Percentiles rank a stretch among this genome's conserved stretches.
Evolutionary conservation across 2,888 invertebrate species (phyloP).

Genomic region (Trichopria drosophilae): DNA sequence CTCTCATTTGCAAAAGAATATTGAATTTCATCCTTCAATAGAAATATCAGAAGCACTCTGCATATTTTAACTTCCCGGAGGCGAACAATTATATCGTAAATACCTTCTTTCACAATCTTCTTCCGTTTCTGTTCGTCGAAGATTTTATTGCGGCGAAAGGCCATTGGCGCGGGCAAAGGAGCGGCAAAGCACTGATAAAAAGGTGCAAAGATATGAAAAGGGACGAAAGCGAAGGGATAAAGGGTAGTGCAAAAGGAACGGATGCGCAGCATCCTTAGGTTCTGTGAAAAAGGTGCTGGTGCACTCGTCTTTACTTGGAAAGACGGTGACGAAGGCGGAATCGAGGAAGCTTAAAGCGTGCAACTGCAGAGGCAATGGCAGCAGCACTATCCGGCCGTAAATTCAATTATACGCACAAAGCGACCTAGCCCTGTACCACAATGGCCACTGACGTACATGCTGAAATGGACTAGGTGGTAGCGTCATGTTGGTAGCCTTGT

Average conservation of each 20-base stretch:
- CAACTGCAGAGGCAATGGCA: constrained; percentile 25
- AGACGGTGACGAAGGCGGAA: constrained; percentile 27
- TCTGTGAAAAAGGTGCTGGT: constrained; percentile 25
- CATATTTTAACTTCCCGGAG: too few species aligned
- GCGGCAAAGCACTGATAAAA: too few species aligned
- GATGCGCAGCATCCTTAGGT: constrained; percentile 17
- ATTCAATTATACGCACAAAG: constrained; percentile 55
- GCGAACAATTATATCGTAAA: too few species aligned
- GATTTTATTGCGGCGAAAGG: too few species aligned
- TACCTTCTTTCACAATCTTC: too few species aligned
- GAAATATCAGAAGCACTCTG: too few species aligned
- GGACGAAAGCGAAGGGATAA: neutral
- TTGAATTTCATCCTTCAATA: too few species aligned
- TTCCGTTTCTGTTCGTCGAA: too few species aligned
- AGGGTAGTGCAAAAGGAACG: neutral
- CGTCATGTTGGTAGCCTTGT: constrained; percentile 15
- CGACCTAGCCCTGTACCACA: constrained; percentile 43
- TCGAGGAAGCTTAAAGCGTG: constrained; percentile 27
- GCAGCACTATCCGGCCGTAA: constrained; percentile 46
- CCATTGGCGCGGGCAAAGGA: too few species aligned
- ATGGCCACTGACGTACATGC: constrained; percentile 36
- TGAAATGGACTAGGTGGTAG: constrained; percentile 18
- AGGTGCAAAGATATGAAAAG: neutral
- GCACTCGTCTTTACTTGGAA: constrained; percentile 20
- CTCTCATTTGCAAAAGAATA: too few species aligned